These are phyloP conservation scores for Monarcha castaneiventris DNA, from an alignment of 2,113 vertebrate species.

Conservation along the genomic window DNA sequence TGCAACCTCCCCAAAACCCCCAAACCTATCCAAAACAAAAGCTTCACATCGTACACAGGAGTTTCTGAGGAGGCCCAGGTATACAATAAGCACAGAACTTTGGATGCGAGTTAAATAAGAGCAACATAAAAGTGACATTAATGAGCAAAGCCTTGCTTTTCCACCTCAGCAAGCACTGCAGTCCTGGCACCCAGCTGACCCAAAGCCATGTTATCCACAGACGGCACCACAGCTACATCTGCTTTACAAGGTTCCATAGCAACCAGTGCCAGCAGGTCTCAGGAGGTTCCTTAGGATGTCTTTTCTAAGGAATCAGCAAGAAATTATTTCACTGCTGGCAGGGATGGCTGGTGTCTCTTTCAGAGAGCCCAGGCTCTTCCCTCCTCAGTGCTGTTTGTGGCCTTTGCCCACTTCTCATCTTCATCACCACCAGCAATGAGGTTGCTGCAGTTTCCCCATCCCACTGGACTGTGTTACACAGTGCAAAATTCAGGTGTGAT, in stretches of 20 bases:
- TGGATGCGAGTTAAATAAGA: not conserved
- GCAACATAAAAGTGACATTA: not conserved
- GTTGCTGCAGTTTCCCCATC: not conserved
- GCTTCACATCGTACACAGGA: fast-evolving
- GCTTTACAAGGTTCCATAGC: not conserved
- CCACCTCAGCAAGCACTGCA: not conserved
- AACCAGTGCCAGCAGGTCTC: not conserved
- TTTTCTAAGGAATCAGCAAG: not conserved
- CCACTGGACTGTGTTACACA: fast-evolving
- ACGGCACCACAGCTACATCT: not conserved
- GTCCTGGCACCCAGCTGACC: not conserved
- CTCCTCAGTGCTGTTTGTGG: not conserved
- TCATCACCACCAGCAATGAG: not conserved
- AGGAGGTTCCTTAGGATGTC: not conserved
- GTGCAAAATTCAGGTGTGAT: fast-evolving
- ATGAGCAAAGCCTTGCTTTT: not conserved
- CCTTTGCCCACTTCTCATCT: not conserved
- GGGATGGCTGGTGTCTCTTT: not conserved
- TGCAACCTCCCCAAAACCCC: too few species aligned
- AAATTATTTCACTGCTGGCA: not conserved
- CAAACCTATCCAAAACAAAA: not conserved
- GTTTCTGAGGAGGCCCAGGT: not conserved
- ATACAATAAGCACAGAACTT: not conserved
- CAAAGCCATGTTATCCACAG: not conserved
- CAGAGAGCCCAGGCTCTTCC: not conserved